These are phyloP conservation scores for Chymomyza fuscimana DNA, from an alignment of 2,888 invertebrate species.

Conservation along the genomic window DNA sequence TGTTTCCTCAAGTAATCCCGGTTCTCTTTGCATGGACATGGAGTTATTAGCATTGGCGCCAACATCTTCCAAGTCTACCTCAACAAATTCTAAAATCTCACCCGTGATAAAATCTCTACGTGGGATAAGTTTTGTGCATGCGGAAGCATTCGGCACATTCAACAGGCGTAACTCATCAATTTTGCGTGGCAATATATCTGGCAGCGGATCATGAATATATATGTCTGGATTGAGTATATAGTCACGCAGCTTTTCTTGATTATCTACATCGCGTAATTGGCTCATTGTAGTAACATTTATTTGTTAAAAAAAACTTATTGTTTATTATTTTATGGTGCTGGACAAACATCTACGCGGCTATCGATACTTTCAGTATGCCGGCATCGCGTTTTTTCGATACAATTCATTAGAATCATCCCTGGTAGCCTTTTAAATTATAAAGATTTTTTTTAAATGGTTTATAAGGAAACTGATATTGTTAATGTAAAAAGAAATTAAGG, in stretches of 20 bases:
- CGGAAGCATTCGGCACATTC: constrained; percentile 67
- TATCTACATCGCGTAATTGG: constrained; percentile 45
- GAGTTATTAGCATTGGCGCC: constrained; percentile 87
- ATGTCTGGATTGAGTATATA: constrained; percentile 77
- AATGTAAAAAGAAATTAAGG: no score
- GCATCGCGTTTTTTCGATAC: neutral
- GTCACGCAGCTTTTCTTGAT: constrained; percentile 59
- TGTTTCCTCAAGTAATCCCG: constrained; percentile 85
- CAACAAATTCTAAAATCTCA: constrained; percentile 85
- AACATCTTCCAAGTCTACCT: constrained; percentile 82
- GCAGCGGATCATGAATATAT: constrained; percentile 77
- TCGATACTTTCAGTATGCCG: neutral
- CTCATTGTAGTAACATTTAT: constrained; percentile 32
- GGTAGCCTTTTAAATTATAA: no score
- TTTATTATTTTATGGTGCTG: neutral
- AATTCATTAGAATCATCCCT: neutral
- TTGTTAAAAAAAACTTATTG: constrained; percentile 3
- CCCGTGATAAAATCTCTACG: constrained; percentile 88
- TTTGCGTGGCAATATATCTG: constrained; percentile 72
- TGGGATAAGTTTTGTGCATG: constrained; percentile 76
- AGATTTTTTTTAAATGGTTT: no score
- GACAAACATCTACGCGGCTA: neutral
- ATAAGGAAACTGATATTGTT: no score
- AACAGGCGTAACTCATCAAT: constrained; percentile 71
- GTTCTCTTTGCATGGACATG: constrained; percentile 89